Conservation (phyloP, 2,797 vertebrate species). For the Sparidentex hasta region DNA sequence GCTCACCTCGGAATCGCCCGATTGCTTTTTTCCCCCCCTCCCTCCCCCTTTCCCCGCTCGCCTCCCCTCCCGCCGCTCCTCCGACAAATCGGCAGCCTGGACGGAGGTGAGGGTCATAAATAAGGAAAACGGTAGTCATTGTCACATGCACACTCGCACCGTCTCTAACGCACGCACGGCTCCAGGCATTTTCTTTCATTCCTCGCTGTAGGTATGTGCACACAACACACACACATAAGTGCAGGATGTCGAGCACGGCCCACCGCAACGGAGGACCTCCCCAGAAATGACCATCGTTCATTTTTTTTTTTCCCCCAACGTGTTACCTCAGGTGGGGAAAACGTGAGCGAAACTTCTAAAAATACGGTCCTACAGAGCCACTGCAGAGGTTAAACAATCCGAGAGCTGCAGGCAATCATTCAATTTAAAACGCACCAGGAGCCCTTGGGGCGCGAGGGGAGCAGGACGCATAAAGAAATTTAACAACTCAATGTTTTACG, state of each 20-base stretch:
- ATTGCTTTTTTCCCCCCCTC: constrained; percentile 57
- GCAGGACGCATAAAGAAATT: constrained; percentile 84
- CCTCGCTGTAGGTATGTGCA: not conserved
- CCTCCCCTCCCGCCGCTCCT: constrained; percentile 46
- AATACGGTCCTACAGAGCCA: constrained; percentile 81
- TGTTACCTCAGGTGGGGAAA: constrained; percentile 70
- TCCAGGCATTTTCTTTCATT: constrained; percentile 62
- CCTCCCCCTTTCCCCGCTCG: constrained; percentile 1
- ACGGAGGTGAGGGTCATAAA: constrained; percentile 84
- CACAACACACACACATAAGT: constrained; percentile 4
- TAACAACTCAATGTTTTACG: constrained; percentile 87
- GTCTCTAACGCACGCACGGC: constrained; percentile 50
- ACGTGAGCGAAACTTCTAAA: constrained; percentile 79
- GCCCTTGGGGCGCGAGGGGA: constrained; percentile 78
- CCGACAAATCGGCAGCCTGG: constrained; percentile 79
- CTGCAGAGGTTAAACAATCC: constrained; percentile 86
- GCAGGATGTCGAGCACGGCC: not conserved
- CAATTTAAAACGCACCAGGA: constrained; percentile 86
- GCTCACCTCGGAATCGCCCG: constrained; percentile 76
- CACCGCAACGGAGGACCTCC: constrained; percentile 58
- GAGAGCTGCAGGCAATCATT: constrained; percentile 88
- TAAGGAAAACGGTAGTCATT: constrained; percentile 81
- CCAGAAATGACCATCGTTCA: constrained; percentile 52
- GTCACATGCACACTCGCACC: constrained; percentile 42
- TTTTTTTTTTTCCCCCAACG: constrained; percentile 16